Conservation (phyloP, 1,140 invertebrate genomes). For the Helicoverpa armigera region DNA sequence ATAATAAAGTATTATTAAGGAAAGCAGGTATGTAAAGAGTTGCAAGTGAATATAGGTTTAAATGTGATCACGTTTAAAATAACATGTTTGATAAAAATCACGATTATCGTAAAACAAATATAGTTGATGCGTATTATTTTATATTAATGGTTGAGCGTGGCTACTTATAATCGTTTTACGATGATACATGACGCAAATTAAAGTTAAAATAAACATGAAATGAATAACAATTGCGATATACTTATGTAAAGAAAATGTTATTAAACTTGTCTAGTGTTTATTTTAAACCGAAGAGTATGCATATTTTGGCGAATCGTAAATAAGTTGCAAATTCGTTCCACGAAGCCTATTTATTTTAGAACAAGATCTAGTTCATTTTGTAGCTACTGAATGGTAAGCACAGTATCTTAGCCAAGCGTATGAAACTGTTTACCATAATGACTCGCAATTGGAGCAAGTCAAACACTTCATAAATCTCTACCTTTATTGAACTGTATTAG, state of each 20-base stretch:
- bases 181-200: not conserved
- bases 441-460: slow-evolving; percentile 21
- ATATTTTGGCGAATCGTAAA: slow-evolving; percentile 25
- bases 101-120: slow-evolving; percentile 11
- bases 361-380: slow-evolving; percentile 28
- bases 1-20: slow-evolving; percentile 4
- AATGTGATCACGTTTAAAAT: not conserved
- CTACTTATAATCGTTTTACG: not conserved
- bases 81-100: not conserved
- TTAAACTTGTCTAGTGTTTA: not conserved
- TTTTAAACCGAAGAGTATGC: not conserved
- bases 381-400: slow-evolving; percentile 11
- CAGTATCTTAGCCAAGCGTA: slow-evolving; percentile 5
- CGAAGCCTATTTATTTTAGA: slow-evolving; percentile 21
- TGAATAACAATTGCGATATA: not conserved
- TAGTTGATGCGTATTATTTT: not conserved
- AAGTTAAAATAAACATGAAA: not conserved
- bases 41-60: not conserved
- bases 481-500: not conserved
- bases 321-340: slow-evolving; percentile 8
- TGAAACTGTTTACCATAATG: slow-evolving; percentile 16
- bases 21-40: not conserved
- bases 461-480: not conserved
- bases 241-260: slow-evolving; percentile 19
- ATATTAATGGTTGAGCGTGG: not conserved